Base-by-base conservation (phyloP, 1,140 invertebrate species). In the Zophobas morio region DNA sequence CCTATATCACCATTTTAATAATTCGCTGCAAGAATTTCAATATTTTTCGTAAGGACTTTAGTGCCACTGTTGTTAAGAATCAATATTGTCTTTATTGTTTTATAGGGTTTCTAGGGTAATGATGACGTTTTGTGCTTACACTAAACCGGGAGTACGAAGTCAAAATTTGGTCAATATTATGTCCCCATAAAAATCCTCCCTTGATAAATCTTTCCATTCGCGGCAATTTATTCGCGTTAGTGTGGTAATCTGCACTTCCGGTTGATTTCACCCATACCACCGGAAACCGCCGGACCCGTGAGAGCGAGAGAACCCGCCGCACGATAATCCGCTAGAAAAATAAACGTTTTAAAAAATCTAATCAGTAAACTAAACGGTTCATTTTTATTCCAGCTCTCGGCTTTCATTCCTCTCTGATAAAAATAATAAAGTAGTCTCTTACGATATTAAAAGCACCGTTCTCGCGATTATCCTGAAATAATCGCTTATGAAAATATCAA, bases 401-500 rank as follows among this genome's bases (percentile, higher is more conserved):
- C 8, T 39, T 75, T 32, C 70, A 70, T 66, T 42, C 57, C 56
- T 47, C 47, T 36, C 51, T 77, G 81, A 82, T 82, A 81, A 81
- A 81, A 81, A 82, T 82, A 82, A 82, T 82, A 82, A 81, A 82
- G 78, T 75, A 81, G 78, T 82, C 81, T 81, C 80, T 79, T 80
- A 80, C 76, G 80, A 79, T 82, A 82, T 81, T 82, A 82, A 82
- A 82, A 81, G 80, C 78, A 71, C 75, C 78, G 73, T 75, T 80
- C 73, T 75, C 70, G 77, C 80, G 81, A 82, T 82, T 82, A 82
- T 78, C 79, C 80, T 73, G 80, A 78, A 82, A 81, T 82, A 82
- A 82, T 82, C 81, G 81, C 78, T 82, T 82, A 82, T 81, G 81
- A 82, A 82, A 82, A 82, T 82, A 82, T 82, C 81, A 71, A 70